phyloP scores from a whole-genome alignment of 2,113 vertebrate genomes.

The Taxidea taxus region DNA sequence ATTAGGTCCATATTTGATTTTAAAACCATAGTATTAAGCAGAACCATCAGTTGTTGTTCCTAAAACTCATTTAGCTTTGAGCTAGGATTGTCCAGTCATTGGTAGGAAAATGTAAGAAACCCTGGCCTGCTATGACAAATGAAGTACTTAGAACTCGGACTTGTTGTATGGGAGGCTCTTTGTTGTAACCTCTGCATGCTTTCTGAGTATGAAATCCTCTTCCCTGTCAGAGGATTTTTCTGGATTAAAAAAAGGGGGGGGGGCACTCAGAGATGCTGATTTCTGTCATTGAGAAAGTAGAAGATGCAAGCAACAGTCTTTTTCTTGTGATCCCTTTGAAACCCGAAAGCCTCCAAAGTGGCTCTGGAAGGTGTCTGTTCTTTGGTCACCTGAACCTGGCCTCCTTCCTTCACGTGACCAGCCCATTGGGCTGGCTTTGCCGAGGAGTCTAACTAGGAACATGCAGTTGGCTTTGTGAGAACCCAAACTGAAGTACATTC shows the following conservation, averaged over 20 bases:
- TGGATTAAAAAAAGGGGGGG: no score
- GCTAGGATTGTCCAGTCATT: background rate
- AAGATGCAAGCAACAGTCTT: background rate
- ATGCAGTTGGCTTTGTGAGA: background rate
- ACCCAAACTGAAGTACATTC: constrained; percentile 39
- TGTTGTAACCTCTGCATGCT: background rate
- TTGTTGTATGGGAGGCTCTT: background rate
- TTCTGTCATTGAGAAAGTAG: background rate
- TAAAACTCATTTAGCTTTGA: constrained; percentile 8
- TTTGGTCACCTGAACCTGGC: background rate
- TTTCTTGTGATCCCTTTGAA: background rate
- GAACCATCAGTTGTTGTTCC: background rate
- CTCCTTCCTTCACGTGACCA: background rate
- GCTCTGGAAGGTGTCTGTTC: background rate
- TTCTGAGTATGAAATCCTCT: background rate
- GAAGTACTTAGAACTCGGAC: background rate
- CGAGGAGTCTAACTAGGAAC: background rate
- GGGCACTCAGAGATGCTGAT: background rate
- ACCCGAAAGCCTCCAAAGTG: background rate
- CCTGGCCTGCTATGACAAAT: background rate
- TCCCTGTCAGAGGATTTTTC: constrained; percentile 1
- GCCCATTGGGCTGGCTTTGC: background rate
- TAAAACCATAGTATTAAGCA: background rate
- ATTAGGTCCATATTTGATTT: background rate
- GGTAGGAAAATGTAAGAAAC: background rate